These are phyloP conservation scores for Ataeniobius toweri DNA, from an alignment of 2,797 vertebrate genomes.

Conservation along the genomic window DNA sequence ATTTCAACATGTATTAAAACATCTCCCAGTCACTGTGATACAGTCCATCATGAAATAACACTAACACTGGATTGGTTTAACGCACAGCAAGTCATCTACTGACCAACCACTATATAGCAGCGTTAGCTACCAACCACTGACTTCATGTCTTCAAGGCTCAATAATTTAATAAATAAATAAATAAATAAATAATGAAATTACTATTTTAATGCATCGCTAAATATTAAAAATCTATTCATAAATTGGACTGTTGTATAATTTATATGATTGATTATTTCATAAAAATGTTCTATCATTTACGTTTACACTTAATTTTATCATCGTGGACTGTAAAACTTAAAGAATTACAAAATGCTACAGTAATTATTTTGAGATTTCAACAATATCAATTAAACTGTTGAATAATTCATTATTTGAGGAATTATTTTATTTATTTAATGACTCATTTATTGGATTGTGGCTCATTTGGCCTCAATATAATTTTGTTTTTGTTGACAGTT, in stretches of 20 bases:
- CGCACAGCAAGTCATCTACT: background rate
- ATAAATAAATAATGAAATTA: background rate
- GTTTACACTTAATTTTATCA: background rate
- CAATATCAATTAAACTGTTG: background rate
- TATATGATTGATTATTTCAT: background rate
- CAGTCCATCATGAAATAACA: background rate
- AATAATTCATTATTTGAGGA: background rate
- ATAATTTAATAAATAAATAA: background rate
- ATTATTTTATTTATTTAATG: background rate
- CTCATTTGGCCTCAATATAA: slow-evolving; percentile 7
- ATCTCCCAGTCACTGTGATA: background rate
- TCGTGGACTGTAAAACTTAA: background rate
- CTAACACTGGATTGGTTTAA: background rate
- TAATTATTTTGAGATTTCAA: background rate
- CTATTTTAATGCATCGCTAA: background rate
- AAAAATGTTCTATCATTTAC: background rate
- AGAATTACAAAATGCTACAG: background rate
- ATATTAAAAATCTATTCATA: too few species aligned
- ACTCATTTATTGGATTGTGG: slow-evolving; percentile 2
- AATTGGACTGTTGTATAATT: too few species aligned
- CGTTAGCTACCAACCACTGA: background rate
- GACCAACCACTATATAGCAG: background rate
- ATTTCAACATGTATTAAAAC: background rate
- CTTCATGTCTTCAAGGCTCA: background rate
- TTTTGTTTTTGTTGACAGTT: slow-evolving; percentile 31